Percentiles rank a stretch among this genome's conserved stretches.
Evolutionary conservation across 2,113 vertebrate genomes (phyloP).

Genomic region (Solea senegalensis): DNA sequence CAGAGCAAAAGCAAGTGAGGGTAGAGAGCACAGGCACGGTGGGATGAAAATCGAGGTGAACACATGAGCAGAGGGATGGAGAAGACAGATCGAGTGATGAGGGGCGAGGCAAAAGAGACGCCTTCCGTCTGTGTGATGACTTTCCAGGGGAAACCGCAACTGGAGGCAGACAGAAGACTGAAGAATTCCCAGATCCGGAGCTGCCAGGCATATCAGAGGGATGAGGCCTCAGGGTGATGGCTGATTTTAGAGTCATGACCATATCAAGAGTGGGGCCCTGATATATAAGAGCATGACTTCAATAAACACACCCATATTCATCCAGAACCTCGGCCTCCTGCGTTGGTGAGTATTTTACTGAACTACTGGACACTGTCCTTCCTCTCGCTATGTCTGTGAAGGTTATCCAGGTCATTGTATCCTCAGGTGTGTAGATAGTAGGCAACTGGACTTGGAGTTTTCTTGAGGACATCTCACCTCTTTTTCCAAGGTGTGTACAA

Average conservation of each 20-base stretch:
- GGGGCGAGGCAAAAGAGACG: constrained; percentile 35
- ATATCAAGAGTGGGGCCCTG: constrained; percentile 46
- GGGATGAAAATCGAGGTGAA: constrained; percentile 18
- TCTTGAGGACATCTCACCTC: too few species aligned
- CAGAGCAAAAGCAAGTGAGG: constrained; percentile 3
- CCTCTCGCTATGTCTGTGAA: too few species aligned
- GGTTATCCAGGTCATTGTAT: too few species aligned
- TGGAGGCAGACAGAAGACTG: constrained; percentile 53
- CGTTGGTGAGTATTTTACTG: constrained; percentile 49
- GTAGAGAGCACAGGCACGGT: constrained; percentile 7
- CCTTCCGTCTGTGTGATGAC: constrained; percentile 25
- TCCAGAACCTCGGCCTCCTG: constrained; percentile 32
- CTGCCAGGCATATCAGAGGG: constrained; percentile 26
- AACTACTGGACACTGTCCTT: neutral
- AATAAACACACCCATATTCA: constrained; percentile 25
- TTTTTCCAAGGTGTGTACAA: too few species aligned
- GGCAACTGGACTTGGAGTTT: too few species aligned
- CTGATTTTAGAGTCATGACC: constrained; percentile 64
- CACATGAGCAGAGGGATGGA: constrained; percentile 9
- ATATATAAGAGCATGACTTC: constrained; percentile 56
- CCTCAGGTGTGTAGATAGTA: too few species aligned
- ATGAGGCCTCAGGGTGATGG: constrained; percentile 57
- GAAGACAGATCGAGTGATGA: neutral
- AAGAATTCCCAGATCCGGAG: constrained; percentile 53
- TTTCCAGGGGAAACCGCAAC: constrained; percentile 58